Base-by-base conservation (phyloP, 2,888 invertebrate species). In the Endomychus coccineus region DNA sequence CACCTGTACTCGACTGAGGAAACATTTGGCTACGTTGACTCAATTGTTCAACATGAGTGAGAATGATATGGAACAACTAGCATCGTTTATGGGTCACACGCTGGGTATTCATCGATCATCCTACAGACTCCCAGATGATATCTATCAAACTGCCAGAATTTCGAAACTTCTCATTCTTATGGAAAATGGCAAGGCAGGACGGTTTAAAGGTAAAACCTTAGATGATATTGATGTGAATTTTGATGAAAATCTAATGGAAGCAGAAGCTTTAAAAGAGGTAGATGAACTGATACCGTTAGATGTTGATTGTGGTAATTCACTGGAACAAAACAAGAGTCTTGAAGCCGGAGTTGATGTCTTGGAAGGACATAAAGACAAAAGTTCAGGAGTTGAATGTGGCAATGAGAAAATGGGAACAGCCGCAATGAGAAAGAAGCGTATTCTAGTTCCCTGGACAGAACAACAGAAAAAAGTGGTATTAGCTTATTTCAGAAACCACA, bases 21-120 rank as follows among this genome's bases (percentile, higher is more conserved):
- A 55, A 34, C 55, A 52, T 29, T 36, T 55, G 14, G 51, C 51
- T 6, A 54, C 52, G 2, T 31, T 53, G 22, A 43, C 50, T 4
- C 51, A 54, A 41, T 7, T 52, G 14, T 49, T 55, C 36, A 46
- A 47, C 22, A 43, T 54, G 42, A 17, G 37, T 4, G 45, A 48
- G 2, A 50, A 30, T 33, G 52, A 52, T 30, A 36, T 54, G 3
- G 52, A 52, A 37, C 50, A 52, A 35, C 17, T 51, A 5, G 40
- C 54, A 3, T 37, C 33, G 2, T 53, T 52, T 42, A 51, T 53
- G 50, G 53, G 52, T 1, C 50, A 52, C 21, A 43, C 44, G 3
- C 7, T 36, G 15, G 42, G 36, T 9, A 31, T 44, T 7, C 48
- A 50, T 29, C 39, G 30, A 31, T 16, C 15, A 6, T 27, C 16